phyloP scores from a whole-genome alignment of 2,113 vertebrate species.

The Vicugna pacos region DNA sequence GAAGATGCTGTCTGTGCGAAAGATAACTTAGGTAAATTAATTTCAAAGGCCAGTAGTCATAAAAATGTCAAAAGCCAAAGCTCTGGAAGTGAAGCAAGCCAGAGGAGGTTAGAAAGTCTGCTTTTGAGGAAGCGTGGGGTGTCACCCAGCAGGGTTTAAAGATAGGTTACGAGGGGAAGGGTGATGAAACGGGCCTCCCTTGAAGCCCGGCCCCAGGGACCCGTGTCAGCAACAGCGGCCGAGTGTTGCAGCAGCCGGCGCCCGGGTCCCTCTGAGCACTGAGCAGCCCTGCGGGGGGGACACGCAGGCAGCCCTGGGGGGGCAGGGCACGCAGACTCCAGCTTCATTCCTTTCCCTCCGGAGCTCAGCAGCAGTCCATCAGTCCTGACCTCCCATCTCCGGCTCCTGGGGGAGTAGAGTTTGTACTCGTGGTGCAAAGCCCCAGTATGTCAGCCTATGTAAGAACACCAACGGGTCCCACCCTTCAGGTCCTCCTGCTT shows the following conservation, averaged over 20 bases:
- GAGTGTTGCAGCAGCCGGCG: constrained; percentile 85
- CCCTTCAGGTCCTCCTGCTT: neutral
- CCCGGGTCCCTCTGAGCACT: constrained; percentile 56
- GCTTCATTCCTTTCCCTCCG: constrained; percentile 63
- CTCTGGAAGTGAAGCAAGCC: neutral
- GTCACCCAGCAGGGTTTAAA: constrained; percentile 65
- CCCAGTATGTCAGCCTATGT: neutral
- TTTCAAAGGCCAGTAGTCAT: constrained; percentile 43
- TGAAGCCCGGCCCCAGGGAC: neutral
- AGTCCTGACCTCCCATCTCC: constrained; percentile 46
- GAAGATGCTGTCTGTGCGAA: neutral
- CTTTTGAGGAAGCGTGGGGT: constrained; percentile 58
- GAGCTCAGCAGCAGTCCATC: constrained; percentile 56
- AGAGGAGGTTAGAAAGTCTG: neutral
- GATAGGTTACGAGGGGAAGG: constrained; percentile 64
- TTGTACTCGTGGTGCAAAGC: constrained; percentile 35
- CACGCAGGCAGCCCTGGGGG: constrained; percentile 11
- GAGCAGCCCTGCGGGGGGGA: constrained; percentile 38
- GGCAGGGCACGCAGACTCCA: neutral
- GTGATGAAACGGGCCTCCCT: constrained; percentile 82
- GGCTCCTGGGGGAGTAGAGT: constrained; percentile 62
- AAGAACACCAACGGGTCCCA: neutral
- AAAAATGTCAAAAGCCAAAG: constrained; percentile 18
- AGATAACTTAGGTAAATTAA: neutral
- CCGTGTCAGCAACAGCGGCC: constrained; percentile 73